Percentiles rank a stretch among this genome's conserved stretches.
Conservation (phyloP, 2,797 vertebrate genomes). For the Neosilurus mollespiculum region DNA sequence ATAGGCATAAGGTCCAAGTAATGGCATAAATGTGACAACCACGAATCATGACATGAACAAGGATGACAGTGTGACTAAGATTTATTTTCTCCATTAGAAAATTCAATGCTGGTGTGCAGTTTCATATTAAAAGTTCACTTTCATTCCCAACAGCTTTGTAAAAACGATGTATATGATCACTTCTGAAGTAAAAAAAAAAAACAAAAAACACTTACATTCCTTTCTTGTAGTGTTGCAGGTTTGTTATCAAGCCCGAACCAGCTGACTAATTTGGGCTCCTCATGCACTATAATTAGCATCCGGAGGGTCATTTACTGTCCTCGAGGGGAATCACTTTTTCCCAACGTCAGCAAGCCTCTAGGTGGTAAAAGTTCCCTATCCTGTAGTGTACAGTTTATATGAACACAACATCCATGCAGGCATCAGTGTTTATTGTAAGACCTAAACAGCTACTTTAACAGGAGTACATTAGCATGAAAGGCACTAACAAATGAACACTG, state of each 20-base stretch:
- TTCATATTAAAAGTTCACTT: neutral
- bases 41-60: no score
- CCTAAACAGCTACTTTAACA: neutral
- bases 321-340: slow-evolving; percentile 41
- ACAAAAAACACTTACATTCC: neutral
- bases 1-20: no score
- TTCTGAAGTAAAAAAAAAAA: neutral
- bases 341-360: slow-evolving; percentile 1
- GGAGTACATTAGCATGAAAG: neutral
- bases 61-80: no score
- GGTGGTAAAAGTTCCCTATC: slow-evolving; percentile 9
- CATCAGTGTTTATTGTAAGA: neutral
- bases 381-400: slow-evolving; percentile 1
- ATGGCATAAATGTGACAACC: no score
- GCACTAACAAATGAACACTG: neutral
- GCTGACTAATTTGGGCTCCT: slow-evolving; percentile 2
- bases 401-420: neutral
- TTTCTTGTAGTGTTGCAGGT: slow-evolving; percentile 15
- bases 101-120: no score
- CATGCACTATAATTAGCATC: slow-evolving; percentile 58
- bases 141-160: neutral
- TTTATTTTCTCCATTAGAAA: neutral
- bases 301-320: slow-evolving; percentile 61
- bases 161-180: neutral
- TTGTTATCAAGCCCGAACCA: slow-evolving; percentile 19